Percentiles rank a stretch among this genome's conserved stretches.
Conservation (phyloP, 2,113 vertebrate species). For the Halcyon senegalensis region DNA sequence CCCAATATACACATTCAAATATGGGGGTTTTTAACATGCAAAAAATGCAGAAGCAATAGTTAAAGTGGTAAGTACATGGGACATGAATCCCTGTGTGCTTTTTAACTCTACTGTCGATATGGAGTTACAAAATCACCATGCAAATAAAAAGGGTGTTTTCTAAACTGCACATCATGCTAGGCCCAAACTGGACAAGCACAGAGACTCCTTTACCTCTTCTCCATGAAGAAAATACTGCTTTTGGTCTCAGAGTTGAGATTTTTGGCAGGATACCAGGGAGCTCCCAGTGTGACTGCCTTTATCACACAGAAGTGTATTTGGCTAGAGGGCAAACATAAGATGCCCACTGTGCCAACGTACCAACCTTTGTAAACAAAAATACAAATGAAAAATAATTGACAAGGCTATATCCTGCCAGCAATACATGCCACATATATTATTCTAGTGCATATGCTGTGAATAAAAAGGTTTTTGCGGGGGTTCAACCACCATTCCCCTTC, state of each 20-base stretch:
- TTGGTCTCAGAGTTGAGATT: neutral
- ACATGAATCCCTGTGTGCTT: fast-evolving
- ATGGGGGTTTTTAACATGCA: neutral
- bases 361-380: neutral
- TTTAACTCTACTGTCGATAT: neutral
- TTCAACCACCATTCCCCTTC: neutral
- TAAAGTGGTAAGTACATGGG: neutral
- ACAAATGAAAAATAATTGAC: neutral
- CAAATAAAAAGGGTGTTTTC: neutral
- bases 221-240: conserved; percentile 1
- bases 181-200: fast-evolving
- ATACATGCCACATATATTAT: neutral
- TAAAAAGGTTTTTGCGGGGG: neutral
- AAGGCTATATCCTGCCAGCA: neutral
- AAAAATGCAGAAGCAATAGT: neutral
- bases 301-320: neutral
- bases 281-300: neutral
- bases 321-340: neutral
- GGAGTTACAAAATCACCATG: neutral
- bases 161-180: neutral
- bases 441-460: neutral
- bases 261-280: neutral
- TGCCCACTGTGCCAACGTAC: neutral
- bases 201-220: conserved; percentile 9
- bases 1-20: neutral